Percentiles rank a stretch among this genome's conserved stretches.
These are phyloP conservation scores for Linurgus olivaceus DNA, from an alignment of 2,797 vertebrate genomes.

Conservation along the genomic window DNA sequence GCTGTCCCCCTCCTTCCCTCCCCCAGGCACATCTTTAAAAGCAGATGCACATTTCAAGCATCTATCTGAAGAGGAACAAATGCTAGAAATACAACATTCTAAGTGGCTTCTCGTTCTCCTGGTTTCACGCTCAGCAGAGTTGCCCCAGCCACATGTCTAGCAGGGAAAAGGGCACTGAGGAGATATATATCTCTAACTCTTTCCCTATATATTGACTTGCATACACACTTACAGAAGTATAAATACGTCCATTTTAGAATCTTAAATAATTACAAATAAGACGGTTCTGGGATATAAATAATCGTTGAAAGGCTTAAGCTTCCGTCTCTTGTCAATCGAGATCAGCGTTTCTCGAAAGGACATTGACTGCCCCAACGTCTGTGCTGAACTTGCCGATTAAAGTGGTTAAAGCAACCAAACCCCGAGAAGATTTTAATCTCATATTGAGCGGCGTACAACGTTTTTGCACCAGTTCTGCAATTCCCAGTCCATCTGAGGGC, in stretches of 20 bases:
- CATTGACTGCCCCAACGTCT: background rate
- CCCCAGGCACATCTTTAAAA: background rate
- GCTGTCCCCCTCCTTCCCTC: accelerated
- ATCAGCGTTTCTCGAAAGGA: background rate
- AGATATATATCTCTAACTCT: background rate
- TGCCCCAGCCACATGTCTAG: background rate
- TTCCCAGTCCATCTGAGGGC: background rate
- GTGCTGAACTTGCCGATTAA: background rate
- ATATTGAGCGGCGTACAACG: background rate
- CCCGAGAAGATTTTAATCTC: background rate
- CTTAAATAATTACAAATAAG: background rate
- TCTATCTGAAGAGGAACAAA: background rate
- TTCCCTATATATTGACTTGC: accelerated
- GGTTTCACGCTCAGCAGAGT: background rate
- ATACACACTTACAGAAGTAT: background rate
- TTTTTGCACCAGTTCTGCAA: background rate
- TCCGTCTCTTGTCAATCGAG: background rate
- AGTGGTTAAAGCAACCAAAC: background rate
- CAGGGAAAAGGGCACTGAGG: background rate
- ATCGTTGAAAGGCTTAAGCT: background rate
- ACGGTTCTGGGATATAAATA: background rate
- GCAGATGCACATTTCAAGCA: background rate
- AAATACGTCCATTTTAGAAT: background rate
- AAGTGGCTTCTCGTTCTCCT: background rate
- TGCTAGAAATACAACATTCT: background rate